Evolutionary conservation across 2,797 vertebrate species (phyloP).

Genomic region (Ceyx erithaca): DNA sequence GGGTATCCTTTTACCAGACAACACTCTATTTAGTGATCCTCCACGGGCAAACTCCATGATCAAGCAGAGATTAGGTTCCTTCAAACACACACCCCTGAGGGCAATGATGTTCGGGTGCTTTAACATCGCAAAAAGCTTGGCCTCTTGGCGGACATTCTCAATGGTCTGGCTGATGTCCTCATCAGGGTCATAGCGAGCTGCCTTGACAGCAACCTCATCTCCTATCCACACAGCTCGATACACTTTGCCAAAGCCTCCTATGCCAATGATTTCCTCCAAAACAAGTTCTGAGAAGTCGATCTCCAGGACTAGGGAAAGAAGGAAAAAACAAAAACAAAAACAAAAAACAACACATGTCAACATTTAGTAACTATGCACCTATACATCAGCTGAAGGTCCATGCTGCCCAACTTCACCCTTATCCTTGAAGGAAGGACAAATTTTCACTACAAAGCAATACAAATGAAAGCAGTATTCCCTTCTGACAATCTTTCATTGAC

Average conservation of each 20-base stretch:
- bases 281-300: slow-evolving; percentile 92
- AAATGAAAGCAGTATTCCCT: neutral
- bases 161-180: slow-evolving; percentile 93
- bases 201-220: slow-evolving; percentile 94
- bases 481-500: neutral
- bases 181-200: slow-evolving; percentile 93
- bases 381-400: neutral
- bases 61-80: slow-evolving; percentile 94
- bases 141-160: slow-evolving; percentile 96
- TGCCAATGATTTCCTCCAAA: slow-evolving; percentile 95
- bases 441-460: neutral
- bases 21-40: slow-evolving; percentile 91
- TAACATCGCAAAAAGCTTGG: slow-evolving; percentile 97
- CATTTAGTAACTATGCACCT: neutral
- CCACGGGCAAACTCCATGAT: slow-evolving; percentile 97
- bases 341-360: neutral
- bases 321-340: neutral
- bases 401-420: neutral
- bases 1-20: slow-evolving; percentile 94
- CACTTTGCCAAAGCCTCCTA: slow-evolving; percentile 96
- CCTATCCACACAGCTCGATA: slow-evolving; percentile 93
- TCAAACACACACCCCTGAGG: slow-evolving; percentile 91
- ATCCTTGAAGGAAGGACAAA: neutral
- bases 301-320: slow-evolving; percentile 85
- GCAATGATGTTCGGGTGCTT: slow-evolving; percentile 95